Conservation (phyloP, 2,797 vertebrate species). For the Alexandromys oeconomus region DNA sequence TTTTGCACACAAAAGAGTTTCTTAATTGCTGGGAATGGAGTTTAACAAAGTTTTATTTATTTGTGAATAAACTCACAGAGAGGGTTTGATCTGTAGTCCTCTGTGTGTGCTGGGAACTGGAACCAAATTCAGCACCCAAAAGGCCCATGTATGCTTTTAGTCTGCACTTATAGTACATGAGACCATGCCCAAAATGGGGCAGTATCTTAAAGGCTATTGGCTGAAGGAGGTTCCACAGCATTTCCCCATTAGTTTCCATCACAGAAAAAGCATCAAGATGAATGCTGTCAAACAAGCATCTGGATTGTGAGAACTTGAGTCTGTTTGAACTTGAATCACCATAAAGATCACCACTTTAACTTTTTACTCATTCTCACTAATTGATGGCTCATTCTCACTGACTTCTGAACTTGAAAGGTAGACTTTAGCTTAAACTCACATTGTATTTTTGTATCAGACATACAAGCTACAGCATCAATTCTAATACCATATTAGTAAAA, state of each 20-base stretch:
- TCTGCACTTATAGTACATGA: too few species aligned
- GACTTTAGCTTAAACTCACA: background rate
- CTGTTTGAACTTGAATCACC: background rate
- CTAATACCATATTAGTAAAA: background rate
- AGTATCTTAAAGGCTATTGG: too few species aligned
- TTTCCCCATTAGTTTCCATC: background rate
- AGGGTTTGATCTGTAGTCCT: too few species aligned
- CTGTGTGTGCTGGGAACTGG: too few species aligned
- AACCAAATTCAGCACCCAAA: too few species aligned
- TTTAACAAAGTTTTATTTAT: too few species aligned
- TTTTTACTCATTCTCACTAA: background rate
- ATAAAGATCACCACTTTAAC: background rate
- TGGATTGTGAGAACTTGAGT: background rate
- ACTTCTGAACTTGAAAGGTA: background rate
- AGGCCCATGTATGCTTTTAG: too few species aligned
- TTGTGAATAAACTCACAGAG: too few species aligned
- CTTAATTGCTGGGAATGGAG: too few species aligned
- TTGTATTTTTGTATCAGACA: background rate
- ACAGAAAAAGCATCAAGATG: background rate
- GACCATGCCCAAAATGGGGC: too few species aligned
- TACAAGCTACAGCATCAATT: background rate
- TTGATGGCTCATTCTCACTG: background rate
- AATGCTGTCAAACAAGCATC: background rate
- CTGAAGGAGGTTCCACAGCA: too few species aligned
- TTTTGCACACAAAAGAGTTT: too few species aligned